phyloP scores from a whole-genome alignment of 2,113 vertebrate genomes.

The Calypte anna region DNA sequence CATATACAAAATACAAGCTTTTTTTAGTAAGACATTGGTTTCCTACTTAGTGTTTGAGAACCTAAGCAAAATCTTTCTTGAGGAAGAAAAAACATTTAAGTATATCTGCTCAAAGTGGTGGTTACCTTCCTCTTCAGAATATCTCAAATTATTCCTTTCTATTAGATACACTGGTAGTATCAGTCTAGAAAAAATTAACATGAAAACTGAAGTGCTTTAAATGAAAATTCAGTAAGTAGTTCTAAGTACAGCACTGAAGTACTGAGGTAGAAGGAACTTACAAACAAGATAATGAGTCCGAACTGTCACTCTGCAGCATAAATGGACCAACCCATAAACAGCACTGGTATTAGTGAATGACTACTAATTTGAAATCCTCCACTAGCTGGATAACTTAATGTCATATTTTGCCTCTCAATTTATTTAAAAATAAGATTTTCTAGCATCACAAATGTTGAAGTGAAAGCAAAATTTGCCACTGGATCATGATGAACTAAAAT shows the following conservation, averaged over 20 bases:
- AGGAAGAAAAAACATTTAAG: not conserved
- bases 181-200: not conserved
- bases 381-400: not conserved
- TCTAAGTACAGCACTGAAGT: not conserved
- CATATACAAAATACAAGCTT: not conserved
- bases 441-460: not conserved
- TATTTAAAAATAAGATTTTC: not conserved
- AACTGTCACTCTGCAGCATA: not conserved
- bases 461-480: not conserved
- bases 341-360: not conserved
- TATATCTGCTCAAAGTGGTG: not conserved
- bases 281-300: not conserved
- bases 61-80: not conserved
- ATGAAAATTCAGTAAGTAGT: not conserved
- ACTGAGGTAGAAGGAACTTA: not conserved
- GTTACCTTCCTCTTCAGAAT: not conserved
- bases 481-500: not conserved
- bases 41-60: not conserved
- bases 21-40: not conserved
- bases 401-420: not conserved
- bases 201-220: not conserved
- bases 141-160: not conserved
- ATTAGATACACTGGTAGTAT: not conserved
- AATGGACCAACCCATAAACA: not conserved
- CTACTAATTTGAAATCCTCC: not conserved